Base-by-base conservation (phyloP, 2,888 invertebrate species). In the Sceliomorpha sp. region DNA sequence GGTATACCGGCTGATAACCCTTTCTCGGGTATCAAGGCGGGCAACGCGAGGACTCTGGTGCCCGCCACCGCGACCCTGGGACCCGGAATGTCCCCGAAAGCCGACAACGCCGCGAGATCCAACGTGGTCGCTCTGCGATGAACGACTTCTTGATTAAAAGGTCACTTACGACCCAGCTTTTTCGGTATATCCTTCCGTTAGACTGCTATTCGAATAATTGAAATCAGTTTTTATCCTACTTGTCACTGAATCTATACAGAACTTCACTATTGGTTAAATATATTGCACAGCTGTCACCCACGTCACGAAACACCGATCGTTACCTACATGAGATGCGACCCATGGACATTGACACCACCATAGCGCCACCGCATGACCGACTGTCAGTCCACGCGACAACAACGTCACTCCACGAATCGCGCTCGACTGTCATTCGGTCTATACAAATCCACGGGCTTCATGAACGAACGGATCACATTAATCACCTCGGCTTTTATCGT, bases 61-160 rank as follows among this genome's bases (percentile, higher is more conserved):
- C 85, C 85, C 87, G 87, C 87, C 87, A 86, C 86, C 80, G 80
- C 79, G 83, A 82, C 78, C 78, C 82, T 82, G 81, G 78, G 78
- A 75, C 79, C 80, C 72, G 79, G 74, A 75, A 81, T 80, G 76
- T 78, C 78, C 83, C 79, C 82, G 80, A 76, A 82, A 77, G 75
- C 79, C 72, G 80, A 76, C 77, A 79, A 81, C 76, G 79, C 81
- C 81, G 81, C 82, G 79, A 83, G 76, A 86, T 87, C 81, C 80
- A 85, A 83, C 78, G 82, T 82, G 81, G 32, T 67, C 63, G 71
- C 66, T 63, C 55, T 70, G 13, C 14, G n/a, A n/a, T 5, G 48
- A 48, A 47, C 70, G 63, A 71, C 75, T 73, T 73, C 9, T 8
- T 20, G 24, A 15, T 42, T 6, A 12, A 29, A 42, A 27, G 36